Base-by-base conservation (phyloP, 2,888 invertebrate genomes). In the Hetaerina titia region DNA sequence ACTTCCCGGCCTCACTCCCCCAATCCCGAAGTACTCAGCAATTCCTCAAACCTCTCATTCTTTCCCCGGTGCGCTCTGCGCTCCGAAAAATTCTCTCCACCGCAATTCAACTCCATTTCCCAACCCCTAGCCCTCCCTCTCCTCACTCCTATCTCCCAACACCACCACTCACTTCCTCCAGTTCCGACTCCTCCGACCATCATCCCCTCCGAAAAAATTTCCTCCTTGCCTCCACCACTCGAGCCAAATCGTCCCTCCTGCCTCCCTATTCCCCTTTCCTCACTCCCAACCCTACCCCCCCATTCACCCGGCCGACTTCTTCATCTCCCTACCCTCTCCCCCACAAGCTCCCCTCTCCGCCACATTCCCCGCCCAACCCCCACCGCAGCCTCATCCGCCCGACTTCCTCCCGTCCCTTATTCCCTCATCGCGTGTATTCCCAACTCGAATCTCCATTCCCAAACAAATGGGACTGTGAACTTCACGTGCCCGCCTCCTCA, bases 381-480 rank as follows among this genome's bases (percentile, higher is more conserved):
- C n/a, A 58, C n/a, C 25, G 19, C 25, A 19, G 57, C n/a, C 89
- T 25, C 89, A n/a, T 45, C 88, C 56, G 1, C 15, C 57, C 88
- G 8, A 31, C 45, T 64, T 90, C 90, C 31, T 45, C 64, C 57
- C 22, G 69, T 92, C 92, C 92, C 92, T 56, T 92, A 92, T 92
- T 92, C 92, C 92, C 92, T 56, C 74, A 92, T 92, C 92, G 92
- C 92, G 92, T 92, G 92, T 92, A 92, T 92, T 92, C 92, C 92
- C 92, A 69, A 56, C 92, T 69, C 69, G 92, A 92, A 92, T 92
- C 92, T 92, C 92, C 92, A 92, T 92, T 92, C 92, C 92, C 92
- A 92, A 92, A 92, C 92, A 92, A 92, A 92, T 92, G 92, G 92
- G 92, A 92, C 92, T 92, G 92, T 92, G 92, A 92, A 92, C 7